Evolutionary conservation across 2,113 vertebrate genomes (phyloP).

Genomic region (Oryzias melastigma): DNA sequence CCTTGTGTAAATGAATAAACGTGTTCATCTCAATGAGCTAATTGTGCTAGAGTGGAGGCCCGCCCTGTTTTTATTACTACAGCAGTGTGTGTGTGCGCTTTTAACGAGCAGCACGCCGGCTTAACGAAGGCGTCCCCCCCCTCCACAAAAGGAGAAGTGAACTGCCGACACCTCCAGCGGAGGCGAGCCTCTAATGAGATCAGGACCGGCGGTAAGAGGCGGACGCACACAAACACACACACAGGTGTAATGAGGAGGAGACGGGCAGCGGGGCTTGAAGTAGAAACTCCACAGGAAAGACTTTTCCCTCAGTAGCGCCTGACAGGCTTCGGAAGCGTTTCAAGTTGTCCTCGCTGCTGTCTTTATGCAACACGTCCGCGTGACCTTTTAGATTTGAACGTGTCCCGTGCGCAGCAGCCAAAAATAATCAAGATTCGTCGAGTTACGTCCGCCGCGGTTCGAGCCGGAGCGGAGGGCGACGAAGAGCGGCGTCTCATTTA

Average conservation of each 20-base stretch:
- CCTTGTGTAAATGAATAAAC: not conserved
- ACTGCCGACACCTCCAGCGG: slow-evolving; percentile 55
- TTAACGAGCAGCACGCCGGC: slow-evolving; percentile 72
- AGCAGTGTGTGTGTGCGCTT: slow-evolving; percentile 34
- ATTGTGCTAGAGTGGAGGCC: slow-evolving; percentile 37
- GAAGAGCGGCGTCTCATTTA: not conserved
- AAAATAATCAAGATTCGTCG: too few species aligned
- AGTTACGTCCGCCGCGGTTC: not conserved
- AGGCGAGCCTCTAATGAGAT: slow-evolving; percentile 56
- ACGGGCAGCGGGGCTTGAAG: too few species aligned
- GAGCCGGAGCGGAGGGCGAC: not conserved
- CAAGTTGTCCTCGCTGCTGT: too few species aligned
- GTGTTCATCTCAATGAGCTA: slow-evolving; percentile 8
- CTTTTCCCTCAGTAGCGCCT: too few species aligned
- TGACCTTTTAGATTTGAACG: too few species aligned
- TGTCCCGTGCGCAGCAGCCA: too few species aligned
- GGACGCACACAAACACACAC: slow-evolving; percentile 5
- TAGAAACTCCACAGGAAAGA: too few species aligned
- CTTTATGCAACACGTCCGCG: too few species aligned
- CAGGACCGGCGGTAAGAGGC: slow-evolving; percentile 20
- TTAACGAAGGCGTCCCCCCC: slow-evolving; percentile 61
- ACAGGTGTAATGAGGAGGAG: not conserved
- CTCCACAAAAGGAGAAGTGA: slow-evolving; percentile 44
- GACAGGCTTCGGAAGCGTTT: too few species aligned
- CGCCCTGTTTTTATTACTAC: slow-evolving; percentile 28